A percentile compares a stretch with the other conserved stretches of the same genome.
These are phyloP conservation scores for Pseudonaja textilis DNA, from an alignment of 2,113 vertebrate species.

Conservation along the genomic window DNA sequence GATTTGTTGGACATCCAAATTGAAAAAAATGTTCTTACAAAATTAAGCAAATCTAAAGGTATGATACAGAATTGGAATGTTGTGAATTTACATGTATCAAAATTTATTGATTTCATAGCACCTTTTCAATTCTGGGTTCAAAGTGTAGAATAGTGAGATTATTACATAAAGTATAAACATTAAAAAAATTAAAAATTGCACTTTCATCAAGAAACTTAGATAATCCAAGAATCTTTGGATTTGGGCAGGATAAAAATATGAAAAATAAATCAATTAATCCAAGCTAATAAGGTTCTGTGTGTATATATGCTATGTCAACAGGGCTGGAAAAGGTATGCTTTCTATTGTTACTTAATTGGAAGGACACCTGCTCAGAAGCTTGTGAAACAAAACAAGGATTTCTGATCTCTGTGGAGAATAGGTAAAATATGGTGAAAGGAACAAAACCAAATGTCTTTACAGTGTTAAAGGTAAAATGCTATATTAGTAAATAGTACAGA, in stretches of 20 bases:
- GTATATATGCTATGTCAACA: conserved; percentile 48
- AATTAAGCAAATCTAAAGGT: neutral
- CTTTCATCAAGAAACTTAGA: neutral
- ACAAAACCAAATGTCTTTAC: neutral
- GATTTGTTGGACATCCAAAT: neutral
- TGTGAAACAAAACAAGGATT: conserved; percentile 71
- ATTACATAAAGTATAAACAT: neutral
- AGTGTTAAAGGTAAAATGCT: neutral
- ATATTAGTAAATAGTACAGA: neutral
- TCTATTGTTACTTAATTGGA: conserved; percentile 83
- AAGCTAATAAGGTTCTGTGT: neutral
- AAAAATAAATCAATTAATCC: neutral
- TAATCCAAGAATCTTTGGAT: neutral
- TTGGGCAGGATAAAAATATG: neutral
- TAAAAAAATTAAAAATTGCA: neutral
- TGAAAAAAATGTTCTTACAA: neutral
- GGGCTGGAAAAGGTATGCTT: conserved; percentile 80
- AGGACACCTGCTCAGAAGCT: conserved; percentile 73
- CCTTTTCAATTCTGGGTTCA: neutral
- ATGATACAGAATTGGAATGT: neutral
- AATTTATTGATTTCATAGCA: neutral
- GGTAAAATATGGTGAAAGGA: conserved; percentile 66
- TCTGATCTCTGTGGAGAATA: conserved; percentile 79
- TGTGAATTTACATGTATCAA: neutral
- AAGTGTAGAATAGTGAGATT: too few relatives aligned